Evolutionary conservation across 2,888 invertebrate species (phyloP).

Genomic region (Subacronicta megacephala): DNA sequence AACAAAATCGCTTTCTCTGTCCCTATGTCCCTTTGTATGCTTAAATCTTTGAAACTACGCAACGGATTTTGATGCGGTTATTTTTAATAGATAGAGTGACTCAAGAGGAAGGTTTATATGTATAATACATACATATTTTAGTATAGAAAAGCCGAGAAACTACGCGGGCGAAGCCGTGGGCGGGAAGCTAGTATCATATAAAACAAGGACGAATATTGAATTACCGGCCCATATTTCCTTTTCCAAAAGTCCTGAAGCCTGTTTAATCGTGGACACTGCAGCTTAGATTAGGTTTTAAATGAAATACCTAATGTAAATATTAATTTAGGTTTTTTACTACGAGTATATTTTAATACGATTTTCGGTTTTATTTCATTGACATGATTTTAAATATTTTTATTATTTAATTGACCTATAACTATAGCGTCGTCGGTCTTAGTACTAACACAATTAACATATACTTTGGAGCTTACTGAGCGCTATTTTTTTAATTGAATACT

Average conservation of each 20-base stretch:
- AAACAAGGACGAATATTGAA: conserved; percentile 7
- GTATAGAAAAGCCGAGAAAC: too few species aligned
- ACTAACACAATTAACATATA: conserved; percentile 40
- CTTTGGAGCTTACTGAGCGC: conserved; percentile 21
- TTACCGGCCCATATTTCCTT: background rate
- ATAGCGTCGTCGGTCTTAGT: conserved; percentile 34
- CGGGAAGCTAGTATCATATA: too few species aligned
- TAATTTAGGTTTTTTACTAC: conserved; percentile 22
- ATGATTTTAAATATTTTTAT: conserved; percentile 17
- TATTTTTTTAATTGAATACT: conserved; percentile 50
- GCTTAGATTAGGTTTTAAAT: conserved; percentile 17
- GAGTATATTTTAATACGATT: conserved; percentile 3
- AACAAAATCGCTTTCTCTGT: too few species aligned
- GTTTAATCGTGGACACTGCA: conserved; percentile 6
- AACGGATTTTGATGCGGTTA: too few species aligned
- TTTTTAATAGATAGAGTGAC: too few species aligned
- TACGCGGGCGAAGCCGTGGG: too few species aligned
- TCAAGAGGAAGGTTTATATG: too few species aligned
- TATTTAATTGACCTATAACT: conserved; percentile 3
- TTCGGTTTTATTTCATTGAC: conserved; percentile 19
- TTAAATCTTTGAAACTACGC: too few species aligned
- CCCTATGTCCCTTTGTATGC: too few species aligned
- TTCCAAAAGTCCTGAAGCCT: background rate
- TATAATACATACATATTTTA: too few species aligned
- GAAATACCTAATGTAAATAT: conserved; percentile 26